Base-by-base conservation (phyloP, 2,113 vertebrate genomes). In the Daboia siamensis region DNA sequence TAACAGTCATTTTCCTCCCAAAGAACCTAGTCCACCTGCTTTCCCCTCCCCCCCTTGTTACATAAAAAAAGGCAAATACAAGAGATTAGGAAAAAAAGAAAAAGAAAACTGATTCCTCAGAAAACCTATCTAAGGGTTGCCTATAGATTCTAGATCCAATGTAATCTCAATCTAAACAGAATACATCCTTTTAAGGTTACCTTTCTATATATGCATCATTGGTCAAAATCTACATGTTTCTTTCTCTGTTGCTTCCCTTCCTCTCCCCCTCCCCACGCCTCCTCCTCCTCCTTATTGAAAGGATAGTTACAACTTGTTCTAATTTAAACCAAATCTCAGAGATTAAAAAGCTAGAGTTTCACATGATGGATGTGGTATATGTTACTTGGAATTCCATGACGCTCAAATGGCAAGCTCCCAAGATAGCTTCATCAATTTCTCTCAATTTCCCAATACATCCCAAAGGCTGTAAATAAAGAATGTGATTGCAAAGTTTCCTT, bases 31-130 rank as follows among this genome's bases (percentile, higher is more conserved):
- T 17, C 6, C 46, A 91, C 44, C 84, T 91, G 80, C n/a, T 56
- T 59, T 90, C 89, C 54, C 64, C 24, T 4, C 23, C 44, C 64
- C 46, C 6, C 39, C 15, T 93, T 64, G 33, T 56, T 46, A 44
- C 57, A 88, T 94, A 56, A 88, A 56, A 88, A 90, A 94, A 89
- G 1, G 54, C 15, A 94, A 95, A 44, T 8, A 90, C 57, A 4
- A 92, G 89, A 39, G 93, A 92, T 93, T 80, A 80, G 29, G 54
- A 86, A 5, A 74, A 85, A 8, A 12, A 9, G 74, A 85, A 8
- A 12, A 9, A 69, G 89, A 9, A 90, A 54, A 24, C 64, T 85
- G 1, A 8, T 6, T 0, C 0, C 11, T 80, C 29, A 59, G 15
- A 87, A 21, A 51, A 51, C 24, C 24, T 48, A 51, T 2, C 10